A percentile compares a stretch with the other conserved stretches of the same genome.
Evolutionary conservation across 2,888 invertebrate genomes (phyloP).

Genomic region (Drosophila lacicola): DNA sequence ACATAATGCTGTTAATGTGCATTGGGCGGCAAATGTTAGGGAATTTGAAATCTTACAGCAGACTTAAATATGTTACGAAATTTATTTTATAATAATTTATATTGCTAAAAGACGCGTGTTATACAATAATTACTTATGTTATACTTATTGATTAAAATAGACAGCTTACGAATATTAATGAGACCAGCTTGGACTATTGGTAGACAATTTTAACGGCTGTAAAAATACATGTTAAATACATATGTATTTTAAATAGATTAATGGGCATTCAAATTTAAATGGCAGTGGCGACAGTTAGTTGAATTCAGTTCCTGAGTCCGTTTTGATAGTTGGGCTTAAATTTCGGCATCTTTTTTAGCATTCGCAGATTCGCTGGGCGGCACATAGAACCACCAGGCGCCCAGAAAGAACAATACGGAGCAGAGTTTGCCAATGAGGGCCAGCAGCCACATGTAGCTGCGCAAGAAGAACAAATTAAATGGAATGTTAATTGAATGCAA

Average conservation of each 20-base stretch:
- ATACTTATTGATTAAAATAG: conserved; percentile 39
- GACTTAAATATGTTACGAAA: conserved; percentile 6
- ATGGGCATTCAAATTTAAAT: background rate
- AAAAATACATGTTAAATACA: no score
- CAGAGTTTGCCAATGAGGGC: conserved; percentile 90
- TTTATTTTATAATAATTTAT: conserved; percentile 22
- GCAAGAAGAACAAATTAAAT: conserved; percentile 30
- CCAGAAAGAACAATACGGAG: conserved; percentile 90
- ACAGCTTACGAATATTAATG: conserved; percentile 31
- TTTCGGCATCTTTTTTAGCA: conserved; percentile 33
- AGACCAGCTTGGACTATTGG: conserved; percentile 24
- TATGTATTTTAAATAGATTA: background rate
- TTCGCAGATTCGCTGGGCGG: conserved; percentile 86
- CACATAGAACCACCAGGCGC: conserved; percentile 91
- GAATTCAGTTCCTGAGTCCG: conserved; percentile 9
- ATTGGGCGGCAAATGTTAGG: conserved; percentile 13
- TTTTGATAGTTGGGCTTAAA: conserved; percentile 4
- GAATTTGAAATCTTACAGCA: conserved; percentile 3
- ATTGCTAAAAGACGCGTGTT: conserved; percentile 15
- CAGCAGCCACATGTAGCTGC: conserved; percentile 90
- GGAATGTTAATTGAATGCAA: background rate
- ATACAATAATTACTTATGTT: conserved; percentile 16
- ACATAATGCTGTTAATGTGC: conserved; percentile 24
- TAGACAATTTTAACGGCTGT: background rate
- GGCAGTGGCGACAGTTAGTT: conserved; percentile 34